These are phyloP conservation scores for Diploscapter pachys DNA, from an alignment of 1,140 invertebrate species.

Conservation along the genomic window DNA sequence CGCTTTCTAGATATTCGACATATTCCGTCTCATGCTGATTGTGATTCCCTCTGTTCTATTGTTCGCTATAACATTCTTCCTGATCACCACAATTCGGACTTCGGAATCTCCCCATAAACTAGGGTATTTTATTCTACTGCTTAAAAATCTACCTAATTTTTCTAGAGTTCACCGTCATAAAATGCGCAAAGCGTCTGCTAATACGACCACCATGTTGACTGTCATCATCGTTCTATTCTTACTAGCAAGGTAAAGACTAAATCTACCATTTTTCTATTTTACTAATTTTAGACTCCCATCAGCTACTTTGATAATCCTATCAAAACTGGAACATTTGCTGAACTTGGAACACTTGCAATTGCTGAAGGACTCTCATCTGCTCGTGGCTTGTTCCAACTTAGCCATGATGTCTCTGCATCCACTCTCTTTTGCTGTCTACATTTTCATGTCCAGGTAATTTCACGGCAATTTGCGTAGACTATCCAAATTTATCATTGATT, in stretches of 20 bases:
- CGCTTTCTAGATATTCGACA: constrained; percentile 31
- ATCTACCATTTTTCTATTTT: constrained; percentile 1
- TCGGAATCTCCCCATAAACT: too few species aligned
- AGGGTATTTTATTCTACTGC: too few species aligned
- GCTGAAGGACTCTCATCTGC: constrained; percentile 30
- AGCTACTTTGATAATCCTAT: constrained; percentile 23
- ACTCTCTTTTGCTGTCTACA: constrained; percentile 38
- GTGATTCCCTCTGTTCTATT: constrained; percentile 19
- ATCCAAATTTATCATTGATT: not conserved
- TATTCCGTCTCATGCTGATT: constrained; percentile 23
- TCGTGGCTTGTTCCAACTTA: constrained; percentile 28
- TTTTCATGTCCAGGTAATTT: constrained; percentile 40
- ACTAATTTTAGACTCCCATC: constrained; percentile 27
- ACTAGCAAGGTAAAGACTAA: constrained; percentile 18
- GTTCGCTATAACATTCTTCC: constrained; percentile 34
- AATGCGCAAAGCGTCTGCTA: constrained; percentile 25
- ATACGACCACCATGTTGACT: constrained; percentile 40
- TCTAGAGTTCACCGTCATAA: constrained; percentile 5
- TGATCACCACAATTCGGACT: constrained; percentile 29
- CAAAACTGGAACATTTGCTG: too few species aligned
- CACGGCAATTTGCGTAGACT: not conserved
- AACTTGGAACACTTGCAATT: constrained; percentile 11
- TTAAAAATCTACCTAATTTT: too few species aligned
- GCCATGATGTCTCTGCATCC: constrained; percentile 37
- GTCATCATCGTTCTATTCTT: constrained; percentile 40